Base-by-base conservation (phyloP, 2,797 vertebrate genomes). In the Helicolenus hilgendorfi region DNA sequence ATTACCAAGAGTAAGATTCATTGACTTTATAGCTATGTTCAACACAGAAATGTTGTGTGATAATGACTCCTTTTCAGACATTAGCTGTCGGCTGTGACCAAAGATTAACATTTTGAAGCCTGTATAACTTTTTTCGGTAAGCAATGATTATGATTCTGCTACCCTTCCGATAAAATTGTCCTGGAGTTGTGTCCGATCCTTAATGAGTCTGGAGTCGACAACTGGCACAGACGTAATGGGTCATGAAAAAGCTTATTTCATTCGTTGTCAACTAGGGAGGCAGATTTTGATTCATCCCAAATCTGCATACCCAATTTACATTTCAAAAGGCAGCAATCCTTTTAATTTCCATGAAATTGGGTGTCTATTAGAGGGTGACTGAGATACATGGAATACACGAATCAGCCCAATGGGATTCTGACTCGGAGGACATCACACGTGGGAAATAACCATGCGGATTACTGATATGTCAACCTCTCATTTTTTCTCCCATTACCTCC, bases 311-410 rank as follows among this genome's bases (percentile, higher is more conserved):
- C 59, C 74, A 73, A 94, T 97, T 97, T 96, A 92, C 95, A 97
- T 96, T 96, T 96, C 96, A 97, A 96, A 96, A 94, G 94, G 84
- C 65, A 83, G 92, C 89, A 85, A 92, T 94, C 91, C 83, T 92
- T 93, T 93, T 96, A 95, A 96, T 96, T 96, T 95, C 96, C 94
- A 91, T 95, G 95, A 96, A 96, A 96, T 96, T 95, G 92, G 86
- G 80, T 87, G 93, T 92, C 85, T 92, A 81, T 95, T 93, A 92
- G 84, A 85, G 80, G 81, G 33, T 82, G 91, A 94, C 88, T 92
- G 71, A 26, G 87, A 88, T 76, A 85, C 92, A 85, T 69, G 80
- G 81, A 84, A 77, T 84, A 88, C 83, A 84, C 68, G 65, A 85
- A 90, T 87, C 74, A 55, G 38, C 68, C 88, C 84, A 60, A 81